Evolutionary conservation across 2,113 vertebrate species (phyloP), one percentile per base, ranked within the genome.

Genomic region (Pogonocichla stellata): DNA sequence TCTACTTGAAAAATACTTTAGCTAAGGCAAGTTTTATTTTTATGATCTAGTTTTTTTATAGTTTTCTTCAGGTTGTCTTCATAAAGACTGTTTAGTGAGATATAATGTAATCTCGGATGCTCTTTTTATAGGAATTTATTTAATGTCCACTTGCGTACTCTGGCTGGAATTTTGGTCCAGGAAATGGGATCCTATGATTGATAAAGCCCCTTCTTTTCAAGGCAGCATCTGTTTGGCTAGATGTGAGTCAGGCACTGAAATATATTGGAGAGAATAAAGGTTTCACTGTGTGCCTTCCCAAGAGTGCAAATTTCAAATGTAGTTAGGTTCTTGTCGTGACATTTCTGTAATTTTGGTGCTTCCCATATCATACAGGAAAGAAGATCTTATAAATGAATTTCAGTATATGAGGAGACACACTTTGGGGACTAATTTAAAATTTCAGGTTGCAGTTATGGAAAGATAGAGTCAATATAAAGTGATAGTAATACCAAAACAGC

Each of bases 171-270:
- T 40, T 88, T 88, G 47, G 57, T 95, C 88, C 88, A 92, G 92
- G 89, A 97, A 97, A 78, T 87, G 42, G 43, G 77, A 58, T 58
- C 40, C 31, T 64, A 6, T 73, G 81, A 64, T 89, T 84, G 85
- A 95, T 92, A 90, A 96, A 94, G n/a, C 19, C n/a, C 11, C 33
- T 84, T 93, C 67, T 97, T 96, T 88, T 92, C 88, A 90, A 83
- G 75, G 75, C 54, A 88, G 42, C 92, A 82, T 95, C 73, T 92
- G 62, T 93, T 95, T 96, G 93, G 83, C 88, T 94, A 77, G 48
- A 84, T 71, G 22, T 25, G 50, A 88, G 83, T 77, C 62, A 47
- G 69, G 33, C 80, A 57, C 80, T 92, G 92, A 78, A 88, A 91
- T 94, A 64, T 78, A 79, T 62, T 61, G 29, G 42, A 58, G 34